These are phyloP conservation scores for Nephila pilipes DNA, from an alignment of 1,140 invertebrate species.

Conservation along the genomic window DNA sequence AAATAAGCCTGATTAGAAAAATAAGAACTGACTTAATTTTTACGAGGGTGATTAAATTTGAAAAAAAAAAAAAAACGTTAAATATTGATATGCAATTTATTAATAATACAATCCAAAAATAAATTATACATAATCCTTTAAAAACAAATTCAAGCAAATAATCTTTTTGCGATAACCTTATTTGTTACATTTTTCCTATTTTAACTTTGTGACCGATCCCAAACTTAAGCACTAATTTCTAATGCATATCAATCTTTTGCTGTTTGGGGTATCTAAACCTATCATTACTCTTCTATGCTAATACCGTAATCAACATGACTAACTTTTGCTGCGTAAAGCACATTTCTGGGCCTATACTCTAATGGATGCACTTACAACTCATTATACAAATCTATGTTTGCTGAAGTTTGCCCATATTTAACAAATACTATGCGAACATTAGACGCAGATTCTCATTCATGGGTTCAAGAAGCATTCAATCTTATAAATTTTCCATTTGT, in stretches of 20 bases:
- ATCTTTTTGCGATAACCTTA: no score
- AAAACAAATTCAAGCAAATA: no score
- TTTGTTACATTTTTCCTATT: not conserved
- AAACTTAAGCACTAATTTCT: not conserved
- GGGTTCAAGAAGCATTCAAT: no score
- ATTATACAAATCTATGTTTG: conserved; percentile 26
- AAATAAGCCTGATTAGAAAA: no score
- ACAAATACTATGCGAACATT: not conserved
- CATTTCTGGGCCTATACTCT: not conserved
- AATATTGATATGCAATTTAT: no score
- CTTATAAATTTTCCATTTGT: no score
- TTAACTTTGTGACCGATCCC: conserved; percentile 25
- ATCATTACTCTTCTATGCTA: conserved; percentile 53
- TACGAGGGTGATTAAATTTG: no score
- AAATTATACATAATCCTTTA: no score
- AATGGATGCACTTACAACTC: conserved; percentile 37
- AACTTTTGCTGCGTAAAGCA: not conserved
- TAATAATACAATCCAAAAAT: no score
- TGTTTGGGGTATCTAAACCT: conserved; percentile 1
- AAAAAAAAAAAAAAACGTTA: no score
- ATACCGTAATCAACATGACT: conserved; percentile 42
- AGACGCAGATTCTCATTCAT: not conserved
- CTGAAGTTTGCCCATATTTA: conserved; percentile 6
- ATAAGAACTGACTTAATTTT: no score
- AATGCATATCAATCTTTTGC: conserved; percentile 44